Percentiles rank a stretch among this genome's conserved stretches.
phyloP scores from a whole-genome alignment of 2,888 invertebrate genomes.

The Xiphydria camelus region DNA sequence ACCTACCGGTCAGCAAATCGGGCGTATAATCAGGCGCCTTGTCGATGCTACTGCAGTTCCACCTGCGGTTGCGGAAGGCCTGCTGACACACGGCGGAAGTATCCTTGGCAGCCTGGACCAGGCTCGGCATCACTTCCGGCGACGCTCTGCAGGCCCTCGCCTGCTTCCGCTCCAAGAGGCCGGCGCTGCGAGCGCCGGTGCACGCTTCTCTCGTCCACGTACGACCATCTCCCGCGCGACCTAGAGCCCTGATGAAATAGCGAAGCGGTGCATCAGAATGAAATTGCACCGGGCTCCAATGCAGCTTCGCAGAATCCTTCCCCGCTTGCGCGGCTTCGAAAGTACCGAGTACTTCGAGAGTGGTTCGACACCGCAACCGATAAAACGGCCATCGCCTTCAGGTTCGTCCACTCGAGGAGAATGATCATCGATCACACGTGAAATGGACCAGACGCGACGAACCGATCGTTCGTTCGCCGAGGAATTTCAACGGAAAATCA shows the following conservation, averaged over 20 bases:
- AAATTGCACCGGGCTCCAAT: no score
- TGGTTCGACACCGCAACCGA: no score
- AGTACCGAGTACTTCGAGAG: no score
- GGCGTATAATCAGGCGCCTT: conserved; percentile 74
- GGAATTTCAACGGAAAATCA: no score
- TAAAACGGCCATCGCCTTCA: no score
- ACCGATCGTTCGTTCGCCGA: no score
- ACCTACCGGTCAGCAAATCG: conserved; percentile 80
- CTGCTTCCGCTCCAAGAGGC: conserved; percentile 66
- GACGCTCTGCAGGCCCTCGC: conserved; percentile 69
- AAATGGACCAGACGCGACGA: no score
- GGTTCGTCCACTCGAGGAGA: no score
- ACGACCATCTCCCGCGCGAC: conserved; percentile 42
- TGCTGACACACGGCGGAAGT: conserved; percentile 72
- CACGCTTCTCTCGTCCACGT: conserved; percentile 52
- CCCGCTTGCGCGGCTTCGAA: no score
- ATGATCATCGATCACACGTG: no score
- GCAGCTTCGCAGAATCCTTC: no score
- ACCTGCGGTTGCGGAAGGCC: conserved; percentile 73
- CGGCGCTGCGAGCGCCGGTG: conserved; percentile 56
- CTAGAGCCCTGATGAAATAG: conserved; percentile 52
- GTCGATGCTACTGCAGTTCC: conserved; percentile 82
- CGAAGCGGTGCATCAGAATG: no score
- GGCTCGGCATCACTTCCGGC: conserved; percentile 73
- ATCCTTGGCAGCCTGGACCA: conserved; percentile 73